Evolutionary conservation across 2,113 vertebrate species (phyloP), one percentile per base, ranked within the genome.

Genomic region (Dendrocopos noguchii): DNA sequence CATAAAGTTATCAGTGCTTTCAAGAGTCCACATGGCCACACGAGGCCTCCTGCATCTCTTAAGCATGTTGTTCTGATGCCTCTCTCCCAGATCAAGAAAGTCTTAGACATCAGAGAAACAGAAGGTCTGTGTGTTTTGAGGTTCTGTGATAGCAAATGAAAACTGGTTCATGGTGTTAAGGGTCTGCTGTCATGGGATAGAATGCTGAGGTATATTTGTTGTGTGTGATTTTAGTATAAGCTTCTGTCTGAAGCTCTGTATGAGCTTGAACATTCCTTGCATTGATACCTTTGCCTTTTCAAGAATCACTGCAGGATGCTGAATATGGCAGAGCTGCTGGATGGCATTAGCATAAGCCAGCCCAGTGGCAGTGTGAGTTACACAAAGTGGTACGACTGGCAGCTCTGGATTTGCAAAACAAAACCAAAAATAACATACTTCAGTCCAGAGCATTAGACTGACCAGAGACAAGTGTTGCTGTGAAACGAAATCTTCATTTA

Each of bases 21-120:
- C 94, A 98, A 98, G 97, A 99, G 99, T 95, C 99, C 99, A 0
- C 96, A 98, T 93, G 98, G 98, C 46, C 98, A 99, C 67, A 98
- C 98, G 1, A 98, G 99, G 59, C 99, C 99, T 0, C 98, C 98
- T 12, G 98, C 99, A 19, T 98, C 98, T 57, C 98, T 99, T 63
- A 99, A 99, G 88, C 99, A 99, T 94, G 98, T 99, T 86, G 92
- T 98, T 47, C 97, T 99, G 53, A 99, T 99, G 99, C 99, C 99
- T 8, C 98, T 99, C 81, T 99, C 99, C 72, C 99, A 99, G 97
- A 99, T 99, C 88, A 98, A 99, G 90, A 98, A 98, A 96, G 99
- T 99, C 24, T 94, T 99, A 87, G 98, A 99, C 96, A 98, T 99
- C 95, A 98, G 98, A 95, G 99, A 99, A 92, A 99, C 99, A 21